phyloP scores from a whole-genome alignment of 2,113 vertebrate genomes.

The Malurus elegans region DNA sequence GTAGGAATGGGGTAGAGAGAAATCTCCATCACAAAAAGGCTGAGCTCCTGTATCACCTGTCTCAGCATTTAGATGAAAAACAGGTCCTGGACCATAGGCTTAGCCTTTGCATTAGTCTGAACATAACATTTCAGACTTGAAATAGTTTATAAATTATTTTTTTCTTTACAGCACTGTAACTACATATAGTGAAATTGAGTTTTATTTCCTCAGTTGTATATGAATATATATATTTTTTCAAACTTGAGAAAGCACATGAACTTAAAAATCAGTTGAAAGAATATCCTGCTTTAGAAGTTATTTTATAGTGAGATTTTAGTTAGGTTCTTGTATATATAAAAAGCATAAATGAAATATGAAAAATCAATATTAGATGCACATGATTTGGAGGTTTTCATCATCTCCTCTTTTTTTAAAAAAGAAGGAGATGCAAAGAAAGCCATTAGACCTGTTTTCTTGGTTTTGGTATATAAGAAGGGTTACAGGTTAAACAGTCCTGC shows the following conservation, averaged over 20 bases:
- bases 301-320: slow-evolving; percentile 24
- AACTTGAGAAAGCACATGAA: neutral
- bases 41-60: neutral
- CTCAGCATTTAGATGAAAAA: neutral
- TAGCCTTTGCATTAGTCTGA: slow-evolving; percentile 39
- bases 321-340: neutral
- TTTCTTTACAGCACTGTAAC: slow-evolving; percentile 48
- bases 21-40: neutral
- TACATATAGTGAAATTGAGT: slow-evolving; percentile 31
- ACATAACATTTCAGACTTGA: slow-evolving; percentile 43
- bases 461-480: neutral
- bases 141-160: slow-evolving; percentile 61
- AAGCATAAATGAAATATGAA: neutral
- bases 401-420: neutral
- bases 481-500: neutral
- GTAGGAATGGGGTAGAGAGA: slow-evolving; percentile 33
- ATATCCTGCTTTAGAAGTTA: slow-evolving; percentile 4
- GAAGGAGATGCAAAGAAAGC: neutral
- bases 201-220: slow-evolving; percentile 47
- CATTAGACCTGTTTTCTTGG: neutral
- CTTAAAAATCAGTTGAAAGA: neutral
- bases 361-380: neutral
- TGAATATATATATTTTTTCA: slow-evolving; percentile 31
- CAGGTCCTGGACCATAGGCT: slow-evolving; percentile 7
- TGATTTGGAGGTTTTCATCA: neutral